A percentile compares a stretch with the other conserved stretches of the same genome.
Conservation (phyloP, 2,113 vertebrate species). For the Ammodramus savannarum region DNA sequence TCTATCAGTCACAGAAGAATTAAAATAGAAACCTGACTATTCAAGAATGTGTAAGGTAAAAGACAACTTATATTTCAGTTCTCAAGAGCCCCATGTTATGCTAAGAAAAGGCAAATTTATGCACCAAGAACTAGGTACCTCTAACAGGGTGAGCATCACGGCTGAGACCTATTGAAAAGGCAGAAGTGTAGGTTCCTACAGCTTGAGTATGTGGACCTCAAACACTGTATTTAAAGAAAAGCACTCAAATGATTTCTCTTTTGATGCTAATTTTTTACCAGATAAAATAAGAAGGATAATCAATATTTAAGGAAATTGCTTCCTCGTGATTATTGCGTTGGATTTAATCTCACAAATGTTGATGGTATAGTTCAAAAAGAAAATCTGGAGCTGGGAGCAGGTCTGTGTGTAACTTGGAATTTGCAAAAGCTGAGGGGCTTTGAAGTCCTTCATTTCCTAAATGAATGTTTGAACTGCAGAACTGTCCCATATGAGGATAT, state of each 20-base stretch:
- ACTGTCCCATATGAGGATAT: background rate
- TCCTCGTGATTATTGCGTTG: background rate
- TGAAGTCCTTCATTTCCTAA: background rate
- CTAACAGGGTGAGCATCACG: background rate
- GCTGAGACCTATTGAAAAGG: background rate
- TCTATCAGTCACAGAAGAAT: background rate
- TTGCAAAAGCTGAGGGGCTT: background rate
- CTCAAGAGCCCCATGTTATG: background rate
- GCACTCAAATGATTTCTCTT: background rate
- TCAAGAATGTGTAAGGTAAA: background rate
- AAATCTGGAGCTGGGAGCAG: background rate
- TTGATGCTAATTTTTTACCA: background rate
- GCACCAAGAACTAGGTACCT: background rate
- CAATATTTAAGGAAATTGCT: background rate
- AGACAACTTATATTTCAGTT: background rate
- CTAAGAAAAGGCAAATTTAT: background rate
- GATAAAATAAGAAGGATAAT: background rate
- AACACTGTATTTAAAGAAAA: background rate
- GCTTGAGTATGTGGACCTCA: background rate
- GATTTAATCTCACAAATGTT: background rate
- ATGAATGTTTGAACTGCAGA: background rate
- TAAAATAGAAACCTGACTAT: background rate
- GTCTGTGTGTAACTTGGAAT: background rate
- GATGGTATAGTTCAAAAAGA: background rate
- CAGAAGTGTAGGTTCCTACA: background rate